A percentile compares a stretch with the other conserved stretches of the same genome.
Conservation (phyloP, 2,113 vertebrate species). For the Erpornis zantholeuca region DNA sequence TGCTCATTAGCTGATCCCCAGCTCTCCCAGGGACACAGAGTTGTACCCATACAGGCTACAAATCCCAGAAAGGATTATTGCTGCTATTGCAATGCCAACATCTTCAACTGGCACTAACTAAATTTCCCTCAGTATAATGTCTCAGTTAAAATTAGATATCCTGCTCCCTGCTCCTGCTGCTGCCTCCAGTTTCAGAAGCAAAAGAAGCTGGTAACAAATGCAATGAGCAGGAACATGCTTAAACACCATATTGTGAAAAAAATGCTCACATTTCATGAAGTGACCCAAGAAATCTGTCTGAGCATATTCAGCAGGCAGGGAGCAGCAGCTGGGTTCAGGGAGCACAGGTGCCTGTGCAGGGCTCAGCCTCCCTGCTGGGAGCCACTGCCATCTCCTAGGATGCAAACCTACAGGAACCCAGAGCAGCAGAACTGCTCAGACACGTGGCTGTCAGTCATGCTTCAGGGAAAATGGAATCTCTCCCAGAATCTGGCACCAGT, state of each 20-base stretch:
- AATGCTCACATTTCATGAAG: background rate
- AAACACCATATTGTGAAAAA: background rate
- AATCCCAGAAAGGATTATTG: background rate
- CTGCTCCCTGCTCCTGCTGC: background rate
- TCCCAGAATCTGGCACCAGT: background rate
- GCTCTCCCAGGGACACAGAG: background rate
- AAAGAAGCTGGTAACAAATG: background rate
- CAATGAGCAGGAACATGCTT: background rate
- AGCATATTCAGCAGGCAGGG: background rate
- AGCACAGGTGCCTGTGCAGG: background rate
- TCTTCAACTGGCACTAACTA: background rate
- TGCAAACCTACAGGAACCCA: background rate
- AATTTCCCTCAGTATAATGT: no score
- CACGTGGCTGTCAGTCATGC: background rate
- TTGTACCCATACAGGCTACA: background rate
- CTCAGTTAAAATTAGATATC: background rate
- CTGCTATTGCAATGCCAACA: background rate
- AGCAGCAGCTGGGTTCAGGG: background rate
- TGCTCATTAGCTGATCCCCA: background rate
- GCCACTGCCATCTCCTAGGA: background rate
- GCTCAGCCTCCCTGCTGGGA: background rate
- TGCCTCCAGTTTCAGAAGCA: rapidly evolving
- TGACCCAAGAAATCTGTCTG: background rate
- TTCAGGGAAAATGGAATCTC: background rate
- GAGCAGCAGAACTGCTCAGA: background rate